Evolutionary conservation across 2,797 vertebrate genomes (phyloP).

Genomic region (Vespertilio murinus): DNA sequence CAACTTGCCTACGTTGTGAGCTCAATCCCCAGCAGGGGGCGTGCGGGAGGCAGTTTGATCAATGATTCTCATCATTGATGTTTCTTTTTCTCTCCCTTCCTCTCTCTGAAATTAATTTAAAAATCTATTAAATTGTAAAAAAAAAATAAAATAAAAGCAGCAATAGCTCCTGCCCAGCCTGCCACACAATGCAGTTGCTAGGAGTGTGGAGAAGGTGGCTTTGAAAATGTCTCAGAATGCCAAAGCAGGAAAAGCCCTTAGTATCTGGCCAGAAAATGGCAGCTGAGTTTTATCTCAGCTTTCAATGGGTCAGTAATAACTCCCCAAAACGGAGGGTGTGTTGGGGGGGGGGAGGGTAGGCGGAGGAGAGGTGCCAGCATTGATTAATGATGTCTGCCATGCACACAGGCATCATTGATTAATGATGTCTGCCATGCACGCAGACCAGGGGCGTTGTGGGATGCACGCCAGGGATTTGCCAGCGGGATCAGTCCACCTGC

Average conservation of each 20-base stretch:
- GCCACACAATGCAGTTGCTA: rapidly evolving
- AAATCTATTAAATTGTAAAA: neutral
- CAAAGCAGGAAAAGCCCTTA: neutral
- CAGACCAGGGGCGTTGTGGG: rapidly evolving
- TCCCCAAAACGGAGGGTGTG: neutral
- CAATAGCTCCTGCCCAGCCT: neutral
- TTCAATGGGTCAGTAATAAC: neutral
- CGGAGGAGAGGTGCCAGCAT: neutral
- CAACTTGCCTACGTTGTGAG: no score
- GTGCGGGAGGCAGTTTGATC: no score
- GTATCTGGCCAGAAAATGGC: neutral
- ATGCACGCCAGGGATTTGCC: neutral
- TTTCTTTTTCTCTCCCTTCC: no score
- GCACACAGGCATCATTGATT: neutral
- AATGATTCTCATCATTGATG: no score
- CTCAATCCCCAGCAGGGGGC: no score
- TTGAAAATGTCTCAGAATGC: neutral
- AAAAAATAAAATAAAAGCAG: neutral
- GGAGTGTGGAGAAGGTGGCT: neutral
- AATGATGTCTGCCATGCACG: neutral
- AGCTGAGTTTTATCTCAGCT: neutral
- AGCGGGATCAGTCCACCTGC: neutral
- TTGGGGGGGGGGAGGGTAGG: rapidly evolving
- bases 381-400: neutral
- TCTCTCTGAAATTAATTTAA: no score